Percentiles rank a stretch among this genome's conserved stretches.
Conservation (phyloP, 2,888 invertebrate species). For the Aspidiotus rigidus region DNA sequence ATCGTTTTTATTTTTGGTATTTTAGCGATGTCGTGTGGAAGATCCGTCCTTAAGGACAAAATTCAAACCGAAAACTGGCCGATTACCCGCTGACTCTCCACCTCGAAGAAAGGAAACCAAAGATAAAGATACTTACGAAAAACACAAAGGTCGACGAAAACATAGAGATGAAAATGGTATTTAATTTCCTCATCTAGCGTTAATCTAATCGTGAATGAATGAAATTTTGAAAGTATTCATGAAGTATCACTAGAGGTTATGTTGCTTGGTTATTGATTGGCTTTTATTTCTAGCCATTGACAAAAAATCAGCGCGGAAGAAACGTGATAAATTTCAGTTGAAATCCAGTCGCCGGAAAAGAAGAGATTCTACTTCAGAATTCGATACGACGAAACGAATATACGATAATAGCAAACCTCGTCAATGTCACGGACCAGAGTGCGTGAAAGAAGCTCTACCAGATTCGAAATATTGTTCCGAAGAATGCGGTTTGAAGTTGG, state of each 20-base stretch:
- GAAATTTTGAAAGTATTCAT: not conserved
- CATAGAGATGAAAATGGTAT: conserved; percentile 26
- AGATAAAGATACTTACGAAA: conserved; percentile 20
- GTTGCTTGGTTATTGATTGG: not conserved
- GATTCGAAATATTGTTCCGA: conserved; percentile 90
- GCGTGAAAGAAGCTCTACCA: conserved; percentile 63
- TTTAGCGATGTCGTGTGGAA: conserved; percentile 63
- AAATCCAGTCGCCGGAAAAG: conserved; percentile 37
- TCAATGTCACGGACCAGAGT: conserved; percentile 89
- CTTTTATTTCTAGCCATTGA: not conserved
- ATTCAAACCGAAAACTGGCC: conserved; percentile 38
- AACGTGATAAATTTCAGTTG: conserved; percentile 44
- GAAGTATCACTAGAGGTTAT: too few relatives aligned
- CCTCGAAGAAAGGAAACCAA: conserved; percentile 17
- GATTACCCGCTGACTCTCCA: conserved; percentile 22
- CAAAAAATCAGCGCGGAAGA: conserved; percentile 30
- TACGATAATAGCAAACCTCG: conserved; percentile 41
- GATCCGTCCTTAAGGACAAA: conserved; percentile 58
- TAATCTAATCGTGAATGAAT: too few relatives aligned
- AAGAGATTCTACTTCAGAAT: conserved; percentile 39
- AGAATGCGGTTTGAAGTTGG: conserved; percentile 80
- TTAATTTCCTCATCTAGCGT: too few relatives aligned
- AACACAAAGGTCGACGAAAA: conserved; percentile 25
- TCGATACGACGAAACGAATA: conserved; percentile 25
- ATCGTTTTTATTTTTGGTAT: not conserved